phyloP scores from a whole-genome alignment of 2,888 invertebrate species.

The Polyommatus iphigenia region DNA sequence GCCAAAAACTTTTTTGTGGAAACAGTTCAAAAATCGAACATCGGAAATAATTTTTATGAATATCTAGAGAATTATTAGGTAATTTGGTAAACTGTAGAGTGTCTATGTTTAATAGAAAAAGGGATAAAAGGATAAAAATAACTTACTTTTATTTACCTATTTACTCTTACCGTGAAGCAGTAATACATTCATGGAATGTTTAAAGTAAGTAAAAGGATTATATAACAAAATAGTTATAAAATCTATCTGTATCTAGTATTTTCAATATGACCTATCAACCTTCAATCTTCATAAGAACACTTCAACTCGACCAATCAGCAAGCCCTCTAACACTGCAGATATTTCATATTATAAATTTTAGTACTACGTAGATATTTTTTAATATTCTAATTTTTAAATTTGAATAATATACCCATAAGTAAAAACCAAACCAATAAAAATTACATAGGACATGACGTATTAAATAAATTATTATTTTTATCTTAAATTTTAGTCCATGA shows the following conservation, averaged over 20 bases:
- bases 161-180: too few species aligned
- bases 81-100: too few species aligned
- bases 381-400: neutral
- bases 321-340: neutral
- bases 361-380: neutral
- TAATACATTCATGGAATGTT: too few species aligned
- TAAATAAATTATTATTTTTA: neutral
- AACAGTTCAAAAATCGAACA: too few species aligned
- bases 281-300: neutral
- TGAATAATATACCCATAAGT: neutral
- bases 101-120: too few species aligned
- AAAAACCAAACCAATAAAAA: neutral
- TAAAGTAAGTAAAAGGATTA: neutral
- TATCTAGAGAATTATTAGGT: too few species aligned
- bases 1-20: too few species aligned
- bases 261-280: neutral
- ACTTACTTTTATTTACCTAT: too few species aligned
- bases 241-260: neutral
- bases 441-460: neutral
- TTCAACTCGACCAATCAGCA: conserved; percentile 2
- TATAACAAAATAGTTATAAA: neutral
- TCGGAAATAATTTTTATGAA: too few species aligned
- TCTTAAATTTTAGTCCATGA: neutral
- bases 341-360: neutral
- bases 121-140: too few species aligned